Percentiles rank a stretch among this genome's conserved stretches.
These are phyloP conservation scores for Euzetes globulus DNA, from an alignment of 2,888 invertebrate genomes.

Conservation along the genomic window DNA sequence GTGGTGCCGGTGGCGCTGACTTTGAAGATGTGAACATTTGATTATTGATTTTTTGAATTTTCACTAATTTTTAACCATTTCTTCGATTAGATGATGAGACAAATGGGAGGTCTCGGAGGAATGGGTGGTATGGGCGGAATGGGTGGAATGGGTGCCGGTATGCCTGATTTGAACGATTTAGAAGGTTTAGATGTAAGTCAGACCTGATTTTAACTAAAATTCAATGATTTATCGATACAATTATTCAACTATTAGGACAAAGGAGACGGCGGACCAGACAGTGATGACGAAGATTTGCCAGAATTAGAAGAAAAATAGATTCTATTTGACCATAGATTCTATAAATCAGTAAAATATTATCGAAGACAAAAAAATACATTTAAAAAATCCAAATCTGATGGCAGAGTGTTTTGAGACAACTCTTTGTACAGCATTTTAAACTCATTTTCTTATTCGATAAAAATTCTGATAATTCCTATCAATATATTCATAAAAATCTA, in stretches of 20 bases:
- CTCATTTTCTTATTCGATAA: background rate
- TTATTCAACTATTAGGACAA: conserved; percentile 9
- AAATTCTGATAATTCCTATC: background rate
- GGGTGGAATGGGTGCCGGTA: conserved; percentile 16
- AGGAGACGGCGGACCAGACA: conserved; percentile 16
- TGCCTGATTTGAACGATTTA: background rate
- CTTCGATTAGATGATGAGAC: conserved; percentile 58
- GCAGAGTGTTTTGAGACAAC: too few species aligned
- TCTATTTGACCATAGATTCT: too few species aligned
- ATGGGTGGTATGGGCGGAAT: conserved; percentile 40
- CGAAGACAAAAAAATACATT: background rate
- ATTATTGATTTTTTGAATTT: background rate
- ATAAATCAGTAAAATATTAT: background rate
- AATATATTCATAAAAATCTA: too few species aligned
- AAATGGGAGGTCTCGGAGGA: conserved; percentile 57
- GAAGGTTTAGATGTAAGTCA: conserved; percentile 24
- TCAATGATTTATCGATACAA: background rate
- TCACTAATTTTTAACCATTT: conserved; percentile 31
- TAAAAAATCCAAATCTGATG: too few species aligned
- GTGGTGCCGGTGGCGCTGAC: conserved; percentile 46
- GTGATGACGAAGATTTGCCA: conserved; percentile 20
- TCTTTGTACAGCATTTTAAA: background rate
- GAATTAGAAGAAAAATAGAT: conserved; percentile 20
- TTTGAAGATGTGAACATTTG: conserved; percentile 54
- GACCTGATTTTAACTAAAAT: background rate